Base-by-base conservation (phyloP, 2,797 vertebrate genomes). In the Loriculus beryllinus region DNA sequence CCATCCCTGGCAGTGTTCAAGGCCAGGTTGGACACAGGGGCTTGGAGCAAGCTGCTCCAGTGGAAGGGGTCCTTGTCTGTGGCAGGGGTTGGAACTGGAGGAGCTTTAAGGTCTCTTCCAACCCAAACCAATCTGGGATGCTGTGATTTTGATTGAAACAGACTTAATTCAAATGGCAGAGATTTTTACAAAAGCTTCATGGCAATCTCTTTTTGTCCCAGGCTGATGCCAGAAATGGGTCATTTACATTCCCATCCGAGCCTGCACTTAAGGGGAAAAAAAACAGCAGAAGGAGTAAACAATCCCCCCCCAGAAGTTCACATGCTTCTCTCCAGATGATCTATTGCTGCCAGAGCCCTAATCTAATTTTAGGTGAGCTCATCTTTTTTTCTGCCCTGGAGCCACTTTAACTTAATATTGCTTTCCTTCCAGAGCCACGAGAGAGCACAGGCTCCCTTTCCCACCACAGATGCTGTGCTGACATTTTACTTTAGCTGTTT, bases 371-470 rank as follows among this genome's bases (percentile, higher is more conserved):
- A 95, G 62, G 72, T 90, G 86, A 83, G 65, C 90, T 94, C 86
- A 90, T 86, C 90, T 54, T 59, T 80, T 48, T 48, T 85, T 48
- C 40, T 92, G 86, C 77, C 77, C 90, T 95, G 86, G 60, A 96
- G 94, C 78, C 92, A 83, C 91, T 93, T 96, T 92, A 95, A 96
- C 95, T 97, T 93, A 95, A 96, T 96, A 97, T 54, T 88, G 69
- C 54, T 93, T 78, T 95, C 62, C 62, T 88, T 81, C 65, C 90
- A 93, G 86, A 94, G 83, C 60, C 91, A 71, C 1, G 1, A 86
- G 91, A 94, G 94, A 93, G 45, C 67, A 79, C 63, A 86, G 79
- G 64, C 68, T 94, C 86, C 88, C 90, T 74, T 16, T 75, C 75
- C 79, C 75, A 88, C 81, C 80, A 79, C 79, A 88, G 83, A 93